A percentile compares a stretch with the other conserved stretches of the same genome.
Evolutionary conservation across 2,888 invertebrate genomes (phyloP).

Genomic region (Epiblema foenella): DNA sequence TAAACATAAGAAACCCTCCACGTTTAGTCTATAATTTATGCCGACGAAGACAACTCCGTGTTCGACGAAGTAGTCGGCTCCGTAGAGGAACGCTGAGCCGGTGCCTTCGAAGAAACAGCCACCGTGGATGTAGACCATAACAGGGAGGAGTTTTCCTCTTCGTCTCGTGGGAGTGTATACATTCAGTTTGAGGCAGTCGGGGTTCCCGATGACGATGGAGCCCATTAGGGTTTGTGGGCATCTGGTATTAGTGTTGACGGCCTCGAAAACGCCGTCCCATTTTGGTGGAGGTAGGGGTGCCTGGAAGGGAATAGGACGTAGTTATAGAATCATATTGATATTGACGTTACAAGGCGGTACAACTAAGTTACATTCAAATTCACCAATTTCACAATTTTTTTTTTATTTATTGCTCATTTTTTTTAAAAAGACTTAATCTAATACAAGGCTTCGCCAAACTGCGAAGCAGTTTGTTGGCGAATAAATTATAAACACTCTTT

Average conservation of each 20-base stretch:
- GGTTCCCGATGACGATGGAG: conserved; percentile 62
- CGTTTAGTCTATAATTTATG: conserved; percentile 85
- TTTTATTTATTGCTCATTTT: too few species aligned
- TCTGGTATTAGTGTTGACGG: conserved; percentile 71
- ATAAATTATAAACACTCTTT: too few species aligned
- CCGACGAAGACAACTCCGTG: conserved; percentile 85
- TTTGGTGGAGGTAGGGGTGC: conserved; percentile 72
- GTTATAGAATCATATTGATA: background rate
- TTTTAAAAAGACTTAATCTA: too few species aligned
- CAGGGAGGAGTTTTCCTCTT: conserved; percentile 69
- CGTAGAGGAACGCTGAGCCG: conserved; percentile 84
- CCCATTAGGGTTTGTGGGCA: conserved; percentile 70
- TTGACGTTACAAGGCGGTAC: background rate
- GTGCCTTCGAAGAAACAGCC: conserved; percentile 86
- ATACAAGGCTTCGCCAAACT: too few species aligned
- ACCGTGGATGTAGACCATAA: conserved; percentile 87
- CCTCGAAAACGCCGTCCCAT: conserved; percentile 75
- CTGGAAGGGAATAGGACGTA: conserved; percentile 58
- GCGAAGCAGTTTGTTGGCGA: too few species aligned
- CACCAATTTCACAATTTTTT: too few species aligned
- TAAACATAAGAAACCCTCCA: conserved; percentile 86
- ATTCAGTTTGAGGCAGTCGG: conserved; percentile 74
- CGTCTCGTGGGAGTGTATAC: conserved; percentile 65
- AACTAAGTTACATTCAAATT: background rate
- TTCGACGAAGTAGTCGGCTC: conserved; percentile 85